These are phyloP conservation scores for Stramonita haemastoma DNA, from an alignment of 2,888 invertebrate genomes.

Conservation along the genomic window DNA sequence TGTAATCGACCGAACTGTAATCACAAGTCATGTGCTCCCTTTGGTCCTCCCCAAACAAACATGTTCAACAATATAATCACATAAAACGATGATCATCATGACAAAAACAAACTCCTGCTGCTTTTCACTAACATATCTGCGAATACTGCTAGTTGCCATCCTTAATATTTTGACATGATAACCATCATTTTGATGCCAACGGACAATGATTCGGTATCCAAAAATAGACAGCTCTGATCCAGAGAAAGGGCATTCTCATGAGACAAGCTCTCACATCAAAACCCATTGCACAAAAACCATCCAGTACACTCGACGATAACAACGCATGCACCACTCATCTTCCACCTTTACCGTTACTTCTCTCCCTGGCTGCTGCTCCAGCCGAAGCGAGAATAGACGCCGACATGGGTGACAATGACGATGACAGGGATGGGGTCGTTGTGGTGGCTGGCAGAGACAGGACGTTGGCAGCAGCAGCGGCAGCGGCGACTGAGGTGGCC, in stretches of 20 bases:
- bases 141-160: neutral
- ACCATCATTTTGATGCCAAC: slow-evolving; percentile 5
- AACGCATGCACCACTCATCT: neutral
- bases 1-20: neutral
- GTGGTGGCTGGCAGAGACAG: slow-evolving; percentile 14
- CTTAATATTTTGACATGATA: slow-evolving; percentile 7
- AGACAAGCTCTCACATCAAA: neutral
- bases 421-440: slow-evolving; percentile 15
- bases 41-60: slow-evolving; percentile 1
- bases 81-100: slow-evolving; percentile 16
- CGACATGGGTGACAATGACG: slow-evolving; percentile 10
- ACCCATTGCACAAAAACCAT: slow-evolving; percentile 23
- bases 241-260: neutral
- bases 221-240: neutral
- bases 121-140: neutral
- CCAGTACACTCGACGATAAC: neutral
- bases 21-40: neutral
- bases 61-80: neutral
- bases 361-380: slow-evolving; percentile 5
- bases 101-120: neutral
- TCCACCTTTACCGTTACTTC: slow-evolving; percentile 1
- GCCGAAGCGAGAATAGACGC: slow-evolving; percentile 7
- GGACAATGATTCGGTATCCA: neutral
- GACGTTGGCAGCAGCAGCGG: slow-evolving; percentile 27
- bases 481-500: slow-evolving; percentile 35